phyloP scores from a whole-genome alignment of 2,888 invertebrate species.

The Drosophila mercatorum region DNA sequence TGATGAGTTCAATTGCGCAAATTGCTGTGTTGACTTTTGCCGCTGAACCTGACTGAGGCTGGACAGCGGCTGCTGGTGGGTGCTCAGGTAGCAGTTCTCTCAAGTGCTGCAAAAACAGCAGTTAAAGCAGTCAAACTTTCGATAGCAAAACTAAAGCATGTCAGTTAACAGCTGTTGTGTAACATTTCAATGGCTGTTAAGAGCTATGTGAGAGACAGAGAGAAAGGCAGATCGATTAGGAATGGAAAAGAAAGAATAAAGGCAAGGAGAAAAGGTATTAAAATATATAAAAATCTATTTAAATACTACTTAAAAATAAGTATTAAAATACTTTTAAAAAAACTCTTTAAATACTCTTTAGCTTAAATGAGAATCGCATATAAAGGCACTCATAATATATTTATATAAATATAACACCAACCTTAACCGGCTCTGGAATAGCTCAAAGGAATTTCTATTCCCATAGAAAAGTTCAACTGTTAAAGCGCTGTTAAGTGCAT shows the following conservation, averaged over 20 bases:
- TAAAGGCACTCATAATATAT: background rate
- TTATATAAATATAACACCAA: too few relatives aligned
- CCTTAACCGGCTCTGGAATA: too few relatives aligned
- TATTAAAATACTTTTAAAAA: too few relatives aligned
- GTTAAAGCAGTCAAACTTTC: background rate
- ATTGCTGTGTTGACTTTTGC: conserved; percentile 69
- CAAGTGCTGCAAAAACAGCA: conserved; percentile 19
- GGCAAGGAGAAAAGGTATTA: too few relatives aligned
- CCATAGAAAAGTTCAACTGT: background rate
- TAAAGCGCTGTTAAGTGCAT: background rate
- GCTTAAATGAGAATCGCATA: background rate
- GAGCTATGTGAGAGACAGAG: background rate
- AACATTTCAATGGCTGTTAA: background rate
- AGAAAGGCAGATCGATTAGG: too few relatives aligned
- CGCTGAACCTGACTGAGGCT: conserved; percentile 13
- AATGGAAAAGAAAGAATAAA: too few relatives aligned
- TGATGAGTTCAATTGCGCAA: conserved; percentile 80
- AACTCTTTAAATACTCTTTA: too few relatives aligned
- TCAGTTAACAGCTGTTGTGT: background rate
- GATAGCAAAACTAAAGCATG: background rate
- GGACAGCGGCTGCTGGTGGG: conserved; percentile 50
- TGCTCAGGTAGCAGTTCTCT: conserved; percentile 52
- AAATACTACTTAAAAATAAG: too few relatives aligned
- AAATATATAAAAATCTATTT: too few relatives aligned
- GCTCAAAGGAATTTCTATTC: background rate